Base-by-base conservation (phyloP, 2,113 vertebrate species). In the Salvelinus namaycush region DNA sequence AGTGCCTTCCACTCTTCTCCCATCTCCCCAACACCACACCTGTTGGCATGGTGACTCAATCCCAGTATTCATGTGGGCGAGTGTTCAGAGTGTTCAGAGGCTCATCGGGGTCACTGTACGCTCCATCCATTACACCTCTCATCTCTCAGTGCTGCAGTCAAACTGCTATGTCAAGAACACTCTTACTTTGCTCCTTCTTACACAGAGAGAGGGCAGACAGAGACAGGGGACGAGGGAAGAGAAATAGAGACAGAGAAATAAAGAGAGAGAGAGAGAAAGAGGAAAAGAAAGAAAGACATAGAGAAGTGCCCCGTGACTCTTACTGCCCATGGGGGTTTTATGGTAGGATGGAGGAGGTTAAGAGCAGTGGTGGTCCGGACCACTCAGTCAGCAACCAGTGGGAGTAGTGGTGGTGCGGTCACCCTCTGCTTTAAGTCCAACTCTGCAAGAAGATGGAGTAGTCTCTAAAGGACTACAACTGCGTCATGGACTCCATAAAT, bases 181-280 rank as follows among this genome's bases (percentile, higher is more conserved):
- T 70, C 69, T 27, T 5, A 72, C 48, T 68, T 88, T 78, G 85
- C 82, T 86, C 84, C 76, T 79, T 44, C 66, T 78, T 44, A 31
- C 75, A 57, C 24, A 83, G 80, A 76, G 66, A 67, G 76, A 77
- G 82, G 68, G 4, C 9, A 26, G 11, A 70, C 4, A 48, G 44
- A 48, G 11, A 22, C 22, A 27, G 75, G 48, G 75, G 80, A 57
- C 83, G 83, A 86, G 85, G 83, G 76, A 26, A 74, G 73, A 20
- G 62, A 16, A 29, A 29, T 5, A 51, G 60, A 51, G 14, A 27
- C 13, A 54, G 24, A 67, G 13, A 76, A 24, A 74, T 84, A 82
- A 81, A 84, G 84, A 87, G 57, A 67, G 71, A 87, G 74, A 18
- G 26, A 29, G 16, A 67, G 5, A 67, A 16, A 67, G 14, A 31